Percentiles rank a stretch among this genome's conserved stretches.
Conservation (phyloP, 2,888 invertebrate genomes). For the Syritta pipiens region DNA sequence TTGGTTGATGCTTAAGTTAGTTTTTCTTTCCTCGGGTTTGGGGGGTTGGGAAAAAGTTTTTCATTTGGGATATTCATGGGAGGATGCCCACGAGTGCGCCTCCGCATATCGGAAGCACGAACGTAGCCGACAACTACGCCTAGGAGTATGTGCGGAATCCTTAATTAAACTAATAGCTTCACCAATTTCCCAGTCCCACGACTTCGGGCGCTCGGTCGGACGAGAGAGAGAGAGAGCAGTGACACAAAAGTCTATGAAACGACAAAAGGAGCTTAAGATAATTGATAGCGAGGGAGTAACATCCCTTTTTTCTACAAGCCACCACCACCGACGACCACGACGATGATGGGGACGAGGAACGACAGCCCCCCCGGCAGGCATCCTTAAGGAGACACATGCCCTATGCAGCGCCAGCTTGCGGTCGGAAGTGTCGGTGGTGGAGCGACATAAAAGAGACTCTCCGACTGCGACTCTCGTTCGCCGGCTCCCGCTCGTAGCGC, state of each 20-base stretch:
- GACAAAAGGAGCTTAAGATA: slow-evolving; percentile 68
- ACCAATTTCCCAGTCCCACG: slow-evolving; percentile 46
- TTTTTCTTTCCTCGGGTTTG: slow-evolving; percentile 22
- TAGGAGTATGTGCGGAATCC: slow-evolving; percentile 65
- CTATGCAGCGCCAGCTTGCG: slow-evolving; percentile 35
- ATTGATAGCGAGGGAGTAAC: slow-evolving; percentile 65
- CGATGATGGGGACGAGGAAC: no score
- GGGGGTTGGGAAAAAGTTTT: slow-evolving; percentile 46
- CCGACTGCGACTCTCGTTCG: slow-evolving; percentile 7
- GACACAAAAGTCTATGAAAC: slow-evolving; percentile 61
- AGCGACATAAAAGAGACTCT: slow-evolving; percentile 33
- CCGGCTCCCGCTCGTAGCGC: background rate
- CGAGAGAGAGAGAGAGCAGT: slow-evolving; percentile 11
- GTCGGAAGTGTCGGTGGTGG: slow-evolving; percentile 44
- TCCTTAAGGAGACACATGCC: slow-evolving; percentile 41
- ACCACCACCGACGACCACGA: slow-evolving; percentile 12
- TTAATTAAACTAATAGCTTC: slow-evolving; percentile 69
- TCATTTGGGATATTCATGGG: slow-evolving; percentile 48
- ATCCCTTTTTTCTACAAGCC: slow-evolving; percentile 1
- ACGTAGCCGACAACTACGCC: slow-evolving; percentile 19
- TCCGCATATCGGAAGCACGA: slow-evolving; percentile 47
- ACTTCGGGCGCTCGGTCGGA: no score
- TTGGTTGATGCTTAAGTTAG: slow-evolving; percentile 56
- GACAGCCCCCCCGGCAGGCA: slow-evolving; percentile 24
- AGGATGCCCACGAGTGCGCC: slow-evolving; percentile 37